Evolutionary conservation across 23 tunicate genomes (phyloP), one percentile per base, ranked within the genome.

Genomic region (Trididemnum clinides): DNA sequence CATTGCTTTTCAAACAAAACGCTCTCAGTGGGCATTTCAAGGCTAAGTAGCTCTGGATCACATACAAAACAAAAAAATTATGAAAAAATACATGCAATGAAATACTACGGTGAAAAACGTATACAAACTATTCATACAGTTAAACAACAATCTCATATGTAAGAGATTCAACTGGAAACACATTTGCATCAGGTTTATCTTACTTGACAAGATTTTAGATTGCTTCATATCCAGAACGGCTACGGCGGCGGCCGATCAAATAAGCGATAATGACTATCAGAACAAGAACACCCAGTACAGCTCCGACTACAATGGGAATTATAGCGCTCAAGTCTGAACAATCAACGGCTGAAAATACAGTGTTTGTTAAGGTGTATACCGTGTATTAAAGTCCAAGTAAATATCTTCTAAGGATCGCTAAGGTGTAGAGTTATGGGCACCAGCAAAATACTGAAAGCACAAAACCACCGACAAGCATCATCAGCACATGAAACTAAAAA

Each of bases 291-390:
- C 89, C 93, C 64, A 94, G 77, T 3, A 94, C 94, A 1, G 94
- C 87, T 25, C 98, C 98, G 33, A 94, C 98, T 26, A 94, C 86
- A 71, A 94, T 94, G 27, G 98, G 98, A 64, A 94, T 91, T 21
- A 94, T 74, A 15, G 93, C 82, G 77, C 94, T 94, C 83, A 94
- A 38, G 64, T 94, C 98, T 0, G 72, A 23, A 51, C 91, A 92
- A 31, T 70, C 54, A 37, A 63, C 34, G 33, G 82, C 91, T 90
- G 80, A 31, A 78, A 78, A 78, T 29, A 5, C n/a, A n/a, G n/a
- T n/a, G n/a, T n/a, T n/a, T n/a, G n/a, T n/a, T n/a, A n/a, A n/a
- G n/a, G n/a, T n/a, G n/a, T n/a, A n/a, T n/a, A n/a, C n/a, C n/a
- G n/a, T n/a, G n/a, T n/a, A n/a, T n/a, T n/a, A n/a, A n/a, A n/a